Evolutionary conservation across 2,888 invertebrate species (phyloP), one percentile per base, ranked within the genome.

Genomic region (Caenorhabditis sp.): DNA sequence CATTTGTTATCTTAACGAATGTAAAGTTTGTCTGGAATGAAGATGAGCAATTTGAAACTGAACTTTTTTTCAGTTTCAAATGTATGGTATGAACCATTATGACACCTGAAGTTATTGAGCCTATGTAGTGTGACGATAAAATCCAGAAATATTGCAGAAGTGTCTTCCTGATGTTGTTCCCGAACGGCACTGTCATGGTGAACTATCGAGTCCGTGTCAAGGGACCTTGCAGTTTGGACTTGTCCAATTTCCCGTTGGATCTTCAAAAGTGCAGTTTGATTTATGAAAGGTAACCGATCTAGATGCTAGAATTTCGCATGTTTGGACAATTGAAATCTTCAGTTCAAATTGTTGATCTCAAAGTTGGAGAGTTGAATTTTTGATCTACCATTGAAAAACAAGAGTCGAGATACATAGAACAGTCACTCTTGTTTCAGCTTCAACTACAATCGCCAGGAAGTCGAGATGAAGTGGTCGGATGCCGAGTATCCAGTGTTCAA

Each of bases 111-210:
- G 31, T 54, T 54, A 54, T 49, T 19, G 19, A 49, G 19, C n/a
- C 31, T 59, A 5, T 38, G n/a, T n/a, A 22, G n/a, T n/a, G n/a
- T n/a, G n/a, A n/a, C n/a, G n/a, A n/a, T n/a, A n/a, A 69, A 24
- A 22, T 24, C 0, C 2, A 28, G 8, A n/a, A n/a, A n/a, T n/a
- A n/a, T 63, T 82, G 49, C 79, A 85, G 88, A 49, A 87, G 86
- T 44, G 86, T 88, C 7, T 90, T 90, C 63, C 80, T 90, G n/a
- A 90, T 90, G 90, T 72, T 90, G 1, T 89, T 87, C 54, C 88
- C 89, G 1, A 88, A 89, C 58, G 89, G 89, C 7, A 88, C 89
- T 8, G 89, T 89, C 7, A 87, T 88, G 89, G 88, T 89, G 10
- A 87, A 89, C 73, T 89, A 89, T 79, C 85, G 89, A 7, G 86